Conservation (phyloP, 2,113 vertebrate species). For the Oreamnos americanus region DNA sequence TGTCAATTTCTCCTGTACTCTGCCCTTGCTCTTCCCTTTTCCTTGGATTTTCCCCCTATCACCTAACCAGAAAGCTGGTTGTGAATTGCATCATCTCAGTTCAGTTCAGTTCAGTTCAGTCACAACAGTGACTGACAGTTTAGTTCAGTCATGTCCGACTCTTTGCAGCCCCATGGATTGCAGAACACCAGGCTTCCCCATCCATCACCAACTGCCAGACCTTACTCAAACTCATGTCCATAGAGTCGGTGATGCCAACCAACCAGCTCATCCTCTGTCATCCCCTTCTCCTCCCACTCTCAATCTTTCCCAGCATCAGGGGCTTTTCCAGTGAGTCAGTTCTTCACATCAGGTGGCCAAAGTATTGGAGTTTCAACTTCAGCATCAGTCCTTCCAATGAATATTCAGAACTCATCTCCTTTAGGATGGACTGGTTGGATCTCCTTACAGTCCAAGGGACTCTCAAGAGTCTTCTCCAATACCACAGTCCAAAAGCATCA, state of each 20-base stretch:
- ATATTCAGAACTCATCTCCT: not conserved
- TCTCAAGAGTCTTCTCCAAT: not conserved
- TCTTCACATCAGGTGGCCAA: not conserved
- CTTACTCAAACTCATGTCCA: not conserved
- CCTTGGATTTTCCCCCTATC: not conserved
- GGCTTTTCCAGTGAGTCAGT: not conserved
- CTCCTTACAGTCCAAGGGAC: not conserved
- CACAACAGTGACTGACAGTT: too few species aligned
- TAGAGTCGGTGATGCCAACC: not conserved
- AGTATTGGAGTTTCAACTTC: not conserved
- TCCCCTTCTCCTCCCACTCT: not conserved
- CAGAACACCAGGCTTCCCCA: not conserved
- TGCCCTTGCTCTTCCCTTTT: too few species aligned
- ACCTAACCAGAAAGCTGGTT: not conserved
- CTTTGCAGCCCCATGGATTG: not conserved
- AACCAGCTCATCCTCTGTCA: not conserved
- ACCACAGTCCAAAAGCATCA: not conserved
- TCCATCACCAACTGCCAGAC: rapidly evolving
- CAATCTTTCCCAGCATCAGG: not conserved
- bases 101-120: not conserved
- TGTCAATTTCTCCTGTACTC: not conserved
- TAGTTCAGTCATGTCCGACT: rapidly evolving
- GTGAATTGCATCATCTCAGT: not conserved
- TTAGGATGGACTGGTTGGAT: not conserved
- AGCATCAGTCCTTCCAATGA: not conserved